Evolutionary conservation across 2,797 vertebrate species (phyloP).

Genomic region (Hirundo rustica): DNA sequence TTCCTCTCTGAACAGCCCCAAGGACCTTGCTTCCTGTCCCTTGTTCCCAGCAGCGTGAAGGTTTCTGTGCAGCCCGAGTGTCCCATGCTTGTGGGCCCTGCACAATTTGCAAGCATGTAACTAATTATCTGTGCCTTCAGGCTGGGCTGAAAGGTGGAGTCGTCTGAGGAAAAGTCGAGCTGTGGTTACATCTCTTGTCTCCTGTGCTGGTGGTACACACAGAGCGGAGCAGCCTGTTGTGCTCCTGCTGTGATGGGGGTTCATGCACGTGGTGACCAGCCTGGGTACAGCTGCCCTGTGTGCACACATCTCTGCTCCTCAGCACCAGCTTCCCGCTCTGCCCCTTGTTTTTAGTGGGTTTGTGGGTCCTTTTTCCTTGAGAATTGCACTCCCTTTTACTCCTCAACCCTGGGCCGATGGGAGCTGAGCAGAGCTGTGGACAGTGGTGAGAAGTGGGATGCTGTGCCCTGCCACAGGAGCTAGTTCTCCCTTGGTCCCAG

Average conservation of each 20-base stretch:
- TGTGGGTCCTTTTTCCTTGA: not conserved
- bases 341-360: not conserved
- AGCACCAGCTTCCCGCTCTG: not conserved
- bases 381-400: not conserved
- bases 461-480: not conserved
- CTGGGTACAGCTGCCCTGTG: rapidly evolving
- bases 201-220: not conserved
- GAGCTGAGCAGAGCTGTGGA: rapidly evolving
- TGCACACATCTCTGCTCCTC: not conserved
- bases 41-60: not conserved
- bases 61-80: not conserved
- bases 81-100: not conserved
- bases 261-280: not conserved
- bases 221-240: not conserved
- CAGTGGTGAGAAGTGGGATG: not conserved
- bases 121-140: not conserved
- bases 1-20: not conserved
- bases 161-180: not conserved
- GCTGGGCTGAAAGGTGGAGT: not conserved
- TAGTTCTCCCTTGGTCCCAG: not conserved
- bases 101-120: not conserved
- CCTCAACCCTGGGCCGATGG: not conserved
- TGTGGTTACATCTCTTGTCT: not conserved
- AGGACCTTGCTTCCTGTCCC: not conserved
- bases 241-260: not conserved